phyloP scores from a whole-genome alignment of 2,888 invertebrate species.

The Globia sparganii region DNA sequence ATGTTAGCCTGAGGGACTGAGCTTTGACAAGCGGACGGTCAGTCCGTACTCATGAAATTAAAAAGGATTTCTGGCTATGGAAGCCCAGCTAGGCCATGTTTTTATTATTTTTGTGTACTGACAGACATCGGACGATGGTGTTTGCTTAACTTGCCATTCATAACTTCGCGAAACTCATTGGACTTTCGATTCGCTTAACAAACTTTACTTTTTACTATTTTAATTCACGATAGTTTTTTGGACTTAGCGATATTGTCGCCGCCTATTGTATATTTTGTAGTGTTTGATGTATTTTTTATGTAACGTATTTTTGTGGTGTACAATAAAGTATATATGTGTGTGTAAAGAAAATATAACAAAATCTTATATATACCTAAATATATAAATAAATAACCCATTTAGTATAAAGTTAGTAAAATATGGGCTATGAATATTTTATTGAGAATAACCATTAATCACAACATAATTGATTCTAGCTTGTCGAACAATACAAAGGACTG shows the following conservation, averaged over 20 bases:
- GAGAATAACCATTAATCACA: not conserved
- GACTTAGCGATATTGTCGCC: not conserved
- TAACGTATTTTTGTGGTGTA: no score
- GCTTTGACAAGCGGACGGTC: slow-evolving; percentile 4
- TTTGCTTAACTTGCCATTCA: not conserved
- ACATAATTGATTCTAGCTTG: not conserved
- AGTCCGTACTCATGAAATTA: slow-evolving; percentile 17
- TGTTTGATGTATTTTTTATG: no score
- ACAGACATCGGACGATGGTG: not conserved
- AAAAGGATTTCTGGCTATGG: slow-evolving; percentile 22
- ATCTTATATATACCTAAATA: no score
- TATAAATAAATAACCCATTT: not conserved
- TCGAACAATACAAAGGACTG: not conserved
- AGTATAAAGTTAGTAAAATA: not conserved
- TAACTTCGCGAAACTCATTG: no score
- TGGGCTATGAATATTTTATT: not conserved
- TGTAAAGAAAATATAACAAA: no score
- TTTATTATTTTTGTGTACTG: slow-evolving; percentile 1
- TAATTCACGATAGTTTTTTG: not conserved
- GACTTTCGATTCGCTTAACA: not conserved
- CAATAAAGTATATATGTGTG: no score
- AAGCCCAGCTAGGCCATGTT: not conserved
- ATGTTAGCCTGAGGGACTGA: not conserved
- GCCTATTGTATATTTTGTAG: no score
- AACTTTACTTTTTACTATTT: not conserved